Percentiles rank a stretch among this genome's conserved stretches.
Evolutionary conservation across 2,888 invertebrate species (phyloP).

Genomic region (Toxonevra muliebris): DNA sequence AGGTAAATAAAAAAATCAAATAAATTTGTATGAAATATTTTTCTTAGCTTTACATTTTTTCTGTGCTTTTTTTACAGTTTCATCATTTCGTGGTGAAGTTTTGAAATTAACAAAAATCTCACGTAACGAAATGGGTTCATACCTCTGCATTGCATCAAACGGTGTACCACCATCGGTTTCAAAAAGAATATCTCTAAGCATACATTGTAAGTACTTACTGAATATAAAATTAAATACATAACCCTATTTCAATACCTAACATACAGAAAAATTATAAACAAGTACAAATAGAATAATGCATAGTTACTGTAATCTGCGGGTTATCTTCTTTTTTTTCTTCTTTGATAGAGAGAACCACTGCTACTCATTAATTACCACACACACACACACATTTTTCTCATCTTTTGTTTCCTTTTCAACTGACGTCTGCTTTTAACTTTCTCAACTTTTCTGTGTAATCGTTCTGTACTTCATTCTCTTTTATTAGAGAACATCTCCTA

Average conservation of each 20-base stretch:
- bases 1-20: conserved; percentile 63
- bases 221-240: conserved; percentile 4
- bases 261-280: background rate
- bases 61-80: conserved; percentile 66
- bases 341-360: conserved; percentile 23
- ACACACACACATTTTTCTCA: background rate
- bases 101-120: conserved; percentile 82
- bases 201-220: conserved; percentile 80
- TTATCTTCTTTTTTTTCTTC: too few relatives aligned
- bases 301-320: background rate
- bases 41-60: background rate
- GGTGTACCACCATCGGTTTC: conserved; percentile 88
- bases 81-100: conserved; percentile 78
- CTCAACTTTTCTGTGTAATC: too few relatives aligned
- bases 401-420: too few relatives aligned
- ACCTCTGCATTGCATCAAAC: conserved; percentile 89
- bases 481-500: too few relatives aligned
- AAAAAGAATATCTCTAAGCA: conserved; percentile 87
- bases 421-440: too few relatives aligned
- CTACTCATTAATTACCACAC: conserved; percentile 47
- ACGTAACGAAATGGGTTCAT: conserved; percentile 89
- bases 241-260: background rate
- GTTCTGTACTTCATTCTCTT: too few relatives aligned
- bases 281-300: background rate
- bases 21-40: background rate